Evolutionary conservation across 2,797 vertebrate genomes (phyloP), one percentile per base, ranked within the genome.

Genomic region (Gila robusta): DNA sequence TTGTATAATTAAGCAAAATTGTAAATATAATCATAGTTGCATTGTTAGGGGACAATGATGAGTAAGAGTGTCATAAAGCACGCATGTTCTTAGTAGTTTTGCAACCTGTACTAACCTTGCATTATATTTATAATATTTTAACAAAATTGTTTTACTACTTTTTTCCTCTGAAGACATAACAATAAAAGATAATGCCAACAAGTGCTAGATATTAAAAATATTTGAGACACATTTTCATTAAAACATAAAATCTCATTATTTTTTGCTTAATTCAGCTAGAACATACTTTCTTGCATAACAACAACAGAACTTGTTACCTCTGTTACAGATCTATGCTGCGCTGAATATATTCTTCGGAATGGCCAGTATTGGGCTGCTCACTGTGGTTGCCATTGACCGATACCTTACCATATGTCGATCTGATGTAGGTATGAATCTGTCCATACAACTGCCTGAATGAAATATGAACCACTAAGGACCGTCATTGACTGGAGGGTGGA

Each of bases 321-420:
- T 93, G 93, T 90, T 91, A n/a, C 94, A 99, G 98, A 95, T 99
- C 89, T 99, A 99, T 88, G 98, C 98, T 85, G 98, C 97, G 70
- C 93, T 99, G 86, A 99, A 99, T 94, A 99, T 99, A 90, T 99
- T 99, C 92, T 99, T 99, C 85, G 98, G 98, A 49, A 99, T 99
- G 98, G 97, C 97, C 0, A 99, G 98, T 89, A 99, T 99, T 44
- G 98, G 98, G 64, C 94, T 99, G 81, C 96, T 99, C 84, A 99
- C 97, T 3, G 97, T 98, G 59, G 96, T 99, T 86, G 97, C 98
- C 2, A 81, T 99, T 49, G 98, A 99, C 89, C 96, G 98, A 39
- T 99, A 99, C 35, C 94, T 99, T 87, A 97, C 96, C 83, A 96
- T 99, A 93, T 98, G 98, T 95, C 95, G 94, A 87, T 97, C 97